These are phyloP conservation scores for Enteromius afrohamiltoni DNA, from an alignment of 2,797 vertebrate genomes.

Conservation along the genomic window DNA sequence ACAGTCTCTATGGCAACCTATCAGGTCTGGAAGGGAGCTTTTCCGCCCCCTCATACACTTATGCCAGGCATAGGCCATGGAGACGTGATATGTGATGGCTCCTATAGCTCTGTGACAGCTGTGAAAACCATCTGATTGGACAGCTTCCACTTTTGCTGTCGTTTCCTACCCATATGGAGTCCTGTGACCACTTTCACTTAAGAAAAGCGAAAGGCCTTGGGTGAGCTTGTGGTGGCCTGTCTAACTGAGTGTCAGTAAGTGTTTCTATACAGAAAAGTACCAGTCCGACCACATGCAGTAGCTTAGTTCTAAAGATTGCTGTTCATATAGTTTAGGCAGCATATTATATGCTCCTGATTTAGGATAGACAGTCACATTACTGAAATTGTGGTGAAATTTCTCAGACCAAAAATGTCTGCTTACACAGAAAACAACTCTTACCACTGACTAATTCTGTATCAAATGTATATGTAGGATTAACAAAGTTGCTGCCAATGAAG, in stretches of 20 bases:
- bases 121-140: slow-evolving; percentile 48
- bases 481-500: too few relatives aligned
- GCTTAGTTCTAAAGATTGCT: background rate
- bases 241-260: slow-evolving; percentile 4
- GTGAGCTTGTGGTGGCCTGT: slow-evolving; percentile 16
- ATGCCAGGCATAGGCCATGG: slow-evolving; percentile 51
- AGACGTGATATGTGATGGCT: slow-evolving; percentile 59
- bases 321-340: background rate
- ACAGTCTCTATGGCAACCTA: slow-evolving; percentile 82
- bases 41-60: slow-evolving; percentile 64
- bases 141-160: slow-evolving; percentile 37
- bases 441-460: too few relatives aligned
- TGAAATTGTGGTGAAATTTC: too few relatives aligned
- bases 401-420: too few relatives aligned
- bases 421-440: too few relatives aligned
- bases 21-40: slow-evolving; percentile 71
- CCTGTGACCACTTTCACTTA: slow-evolving; percentile 3
- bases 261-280: background rate
- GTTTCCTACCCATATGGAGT: background rate
- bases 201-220: slow-evolving; percentile 16
- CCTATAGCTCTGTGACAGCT: slow-evolving; percentile 66
- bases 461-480: too few relatives aligned
- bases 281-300: background rate
- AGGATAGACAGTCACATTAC: background rate
- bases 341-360: background rate